phyloP scores from a whole-genome alignment of 1,140 invertebrate species.

The Drosophila triauraria region DNA sequence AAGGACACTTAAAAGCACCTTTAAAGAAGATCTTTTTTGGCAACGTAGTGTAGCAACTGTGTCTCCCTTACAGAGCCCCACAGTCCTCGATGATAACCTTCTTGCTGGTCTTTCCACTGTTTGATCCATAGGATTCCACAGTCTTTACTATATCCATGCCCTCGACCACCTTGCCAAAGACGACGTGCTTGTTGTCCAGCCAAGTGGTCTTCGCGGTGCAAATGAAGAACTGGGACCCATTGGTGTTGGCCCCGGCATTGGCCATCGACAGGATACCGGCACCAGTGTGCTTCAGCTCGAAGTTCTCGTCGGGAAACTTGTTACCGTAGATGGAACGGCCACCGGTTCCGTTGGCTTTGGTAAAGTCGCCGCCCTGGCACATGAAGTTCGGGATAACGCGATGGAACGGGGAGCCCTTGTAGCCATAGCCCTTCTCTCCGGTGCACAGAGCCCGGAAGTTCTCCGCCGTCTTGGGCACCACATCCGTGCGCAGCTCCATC shows the following conservation, averaged over 20 bases:
- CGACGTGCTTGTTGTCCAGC: constrained; percentile 98
- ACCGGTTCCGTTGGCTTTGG: constrained; percentile 96
- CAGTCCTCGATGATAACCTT: constrained; percentile 92
- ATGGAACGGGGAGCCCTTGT: constrained; percentile 95
- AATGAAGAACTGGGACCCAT: constrained; percentile 98
- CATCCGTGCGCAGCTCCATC: constrained; percentile 92
- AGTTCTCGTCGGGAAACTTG: constrained; percentile 98
- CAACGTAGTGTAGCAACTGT: neutral
- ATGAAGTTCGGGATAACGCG: constrained; percentile 98
- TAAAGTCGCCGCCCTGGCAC: constrained; percentile 98
- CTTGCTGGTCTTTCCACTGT: constrained; percentile 93
- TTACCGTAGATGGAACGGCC: constrained; percentile 97
- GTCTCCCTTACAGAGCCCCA: constrained; percentile 85
- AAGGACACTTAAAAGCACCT: too few relatives aligned
- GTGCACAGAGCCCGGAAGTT: constrained; percentile 97
- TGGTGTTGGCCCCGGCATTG: constrained; percentile 97
- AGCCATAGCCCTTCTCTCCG: constrained; percentile 96
- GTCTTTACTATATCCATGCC: constrained; percentile 98
- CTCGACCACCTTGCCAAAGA: constrained; percentile 97
- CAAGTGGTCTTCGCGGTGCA: constrained; percentile 96
- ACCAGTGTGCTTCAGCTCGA: constrained; percentile 95
- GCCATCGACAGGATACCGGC: constrained; percentile 96
- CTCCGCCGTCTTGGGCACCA: constrained; percentile 96
- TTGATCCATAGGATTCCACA: constrained; percentile 92
- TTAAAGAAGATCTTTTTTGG: too few relatives aligned